phyloP scores from a whole-genome alignment of 2,113 vertebrate genomes.

The Rhynchopsitta pachyrhyncha region DNA sequence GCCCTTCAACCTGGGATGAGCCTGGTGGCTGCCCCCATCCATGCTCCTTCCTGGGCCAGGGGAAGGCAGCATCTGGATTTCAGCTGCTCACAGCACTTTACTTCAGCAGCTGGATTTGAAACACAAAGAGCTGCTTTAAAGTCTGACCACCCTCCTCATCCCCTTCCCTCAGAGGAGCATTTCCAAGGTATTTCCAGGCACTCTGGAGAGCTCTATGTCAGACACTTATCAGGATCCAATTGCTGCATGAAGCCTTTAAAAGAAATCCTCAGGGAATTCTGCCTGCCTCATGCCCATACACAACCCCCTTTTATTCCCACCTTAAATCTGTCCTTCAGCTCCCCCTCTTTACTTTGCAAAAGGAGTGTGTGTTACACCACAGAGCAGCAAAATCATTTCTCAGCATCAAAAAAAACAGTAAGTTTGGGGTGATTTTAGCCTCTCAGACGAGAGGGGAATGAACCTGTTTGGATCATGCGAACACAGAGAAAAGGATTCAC shows the following conservation, averaged over 20 bases:
- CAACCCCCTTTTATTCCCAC: neutral
- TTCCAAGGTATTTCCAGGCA: neutral
- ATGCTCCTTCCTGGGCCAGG: accelerated
- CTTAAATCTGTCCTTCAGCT: accelerated
- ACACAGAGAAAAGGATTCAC: neutral
- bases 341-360: neutral
- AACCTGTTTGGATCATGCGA: neutral
- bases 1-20: neutral
- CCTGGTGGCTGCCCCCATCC: accelerated
- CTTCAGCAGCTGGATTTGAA: neutral
- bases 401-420: neutral
- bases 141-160: too few relatives aligned
- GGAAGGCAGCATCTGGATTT: neutral
- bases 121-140: neutral
- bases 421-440: neutral
- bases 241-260: neutral
- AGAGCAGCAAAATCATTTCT: neutral
- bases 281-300: neutral
- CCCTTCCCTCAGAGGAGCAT: neutral
- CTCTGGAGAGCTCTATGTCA: neutral
- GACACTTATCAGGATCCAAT: neutral
- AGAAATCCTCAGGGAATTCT: neutral
- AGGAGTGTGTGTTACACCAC: accelerated
- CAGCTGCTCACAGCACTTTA: accelerated
- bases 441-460: neutral